Base-by-base conservation (phyloP, 2,113 vertebrate species). In the Festucalex cinctus region DNA sequence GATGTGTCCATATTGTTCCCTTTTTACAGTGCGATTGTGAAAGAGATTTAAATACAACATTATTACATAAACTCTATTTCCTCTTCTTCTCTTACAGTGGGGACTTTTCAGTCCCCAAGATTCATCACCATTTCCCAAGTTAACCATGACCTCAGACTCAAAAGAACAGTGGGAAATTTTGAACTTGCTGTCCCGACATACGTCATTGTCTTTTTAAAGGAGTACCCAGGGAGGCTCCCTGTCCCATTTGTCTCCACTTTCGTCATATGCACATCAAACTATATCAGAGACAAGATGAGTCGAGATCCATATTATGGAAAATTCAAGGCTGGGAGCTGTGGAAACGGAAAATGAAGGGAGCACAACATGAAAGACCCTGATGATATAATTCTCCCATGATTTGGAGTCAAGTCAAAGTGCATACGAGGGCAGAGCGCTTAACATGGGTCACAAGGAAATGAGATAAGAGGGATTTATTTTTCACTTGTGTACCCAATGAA, bases 221-320 rank as follows among this genome's bases (percentile, higher is more conserved):
- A 70, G 46, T 12, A 71, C 61, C 81, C 46, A 2, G 49, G 56
- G 78, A 78, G 32, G 17, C 46, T 35, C 65, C 9, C 13, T 32
- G 70, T 74, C 71, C 73, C 65, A 68, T 63, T 62, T 75, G 13
- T 22, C 37, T 58, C 48, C 13, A 74, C 65, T 67, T 32, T 70
- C 57, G 39, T 81, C 71, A 83, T 56, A 74, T 63, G 7, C 59
- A 73, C 64, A 70, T 72, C 74, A 57, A 81, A 83, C 83, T 66
- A 70, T 75, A 65, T 78, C 69, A 71, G 49, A 70, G 57, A 39
- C 6, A 37, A 64, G 74, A n/a, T 0, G 3, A 62, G 44, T 14
- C 5, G n/a, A 60, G 26, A 7, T 17, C 41, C 26, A 7, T 53
- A 14, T 68, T 49, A 39, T 35, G 54, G 39, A 46, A 51, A 32